Percentiles rank a stretch among this genome's conserved stretches.
Evolutionary conservation across 2,113 vertebrate species (phyloP).

Genomic region (Cepphus grylle): DNA sequence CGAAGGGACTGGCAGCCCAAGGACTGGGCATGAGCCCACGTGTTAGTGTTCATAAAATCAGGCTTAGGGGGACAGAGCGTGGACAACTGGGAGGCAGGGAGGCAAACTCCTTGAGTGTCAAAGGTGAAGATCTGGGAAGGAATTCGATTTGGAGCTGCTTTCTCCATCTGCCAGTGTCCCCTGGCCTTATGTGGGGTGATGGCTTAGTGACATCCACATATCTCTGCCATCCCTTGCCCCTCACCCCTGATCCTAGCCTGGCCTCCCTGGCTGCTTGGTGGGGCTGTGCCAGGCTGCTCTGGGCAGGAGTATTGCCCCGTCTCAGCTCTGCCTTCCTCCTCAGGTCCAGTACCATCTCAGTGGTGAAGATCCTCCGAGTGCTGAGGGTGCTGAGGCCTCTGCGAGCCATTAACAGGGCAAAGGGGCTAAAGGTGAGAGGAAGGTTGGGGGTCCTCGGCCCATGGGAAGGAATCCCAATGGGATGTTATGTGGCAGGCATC

Average conservation of each 20-base stretch:
- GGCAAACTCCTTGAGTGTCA: not conserved
- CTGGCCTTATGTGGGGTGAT: not conserved
- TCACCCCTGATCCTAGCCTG: not conserved
- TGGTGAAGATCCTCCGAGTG: constrained; percentile 97
- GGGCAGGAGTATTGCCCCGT: not conserved
- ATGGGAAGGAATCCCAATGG: not conserved
- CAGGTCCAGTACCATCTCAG: constrained; percentile 96
- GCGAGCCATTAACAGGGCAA: constrained; percentile 94
- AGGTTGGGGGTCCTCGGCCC: not conserved
- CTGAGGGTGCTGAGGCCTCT: constrained; percentile 94
- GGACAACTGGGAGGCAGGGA: not conserved
- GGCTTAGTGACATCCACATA: rapidly evolving
- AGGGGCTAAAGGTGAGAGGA: constrained; percentile 90
- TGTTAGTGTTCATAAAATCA: not conserved
- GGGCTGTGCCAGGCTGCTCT: not conserved
- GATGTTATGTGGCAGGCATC: not conserved
- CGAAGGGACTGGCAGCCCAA: not conserved
- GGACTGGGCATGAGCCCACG: not conserved
- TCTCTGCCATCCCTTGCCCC: not conserved
- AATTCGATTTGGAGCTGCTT: not conserved
- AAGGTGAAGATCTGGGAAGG: not conserved
- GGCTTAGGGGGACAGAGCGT: not conserved
- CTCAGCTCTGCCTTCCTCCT: not conserved
- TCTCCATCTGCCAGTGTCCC: not conserved
- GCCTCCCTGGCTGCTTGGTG: not conserved